Percentiles rank a stretch among this genome's conserved stretches.
These are phyloP conservation scores for Calliopsis andreniformis DNA, from an alignment of 1,140 invertebrate genomes.

Conservation along the genomic window DNA sequence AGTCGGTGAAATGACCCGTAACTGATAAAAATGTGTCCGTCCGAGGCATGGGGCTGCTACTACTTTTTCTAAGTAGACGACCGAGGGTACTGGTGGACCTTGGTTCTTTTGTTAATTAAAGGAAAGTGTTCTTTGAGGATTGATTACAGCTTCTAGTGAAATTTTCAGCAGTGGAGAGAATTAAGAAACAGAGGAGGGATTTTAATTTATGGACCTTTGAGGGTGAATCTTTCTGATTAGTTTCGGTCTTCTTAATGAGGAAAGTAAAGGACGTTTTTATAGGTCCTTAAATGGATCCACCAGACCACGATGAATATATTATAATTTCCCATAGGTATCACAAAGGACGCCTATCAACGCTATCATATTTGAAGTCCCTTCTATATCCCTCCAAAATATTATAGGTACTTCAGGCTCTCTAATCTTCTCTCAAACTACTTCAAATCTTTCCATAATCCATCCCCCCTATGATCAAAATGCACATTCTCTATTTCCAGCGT, in stretches of 20 bases:
- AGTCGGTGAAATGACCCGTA: slow-evolving; percentile 25
- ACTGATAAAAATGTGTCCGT: slow-evolving; percentile 46
- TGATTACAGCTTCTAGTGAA: not conserved
- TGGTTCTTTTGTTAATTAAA: slow-evolving; percentile 29
- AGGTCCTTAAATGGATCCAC: no score
- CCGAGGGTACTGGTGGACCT: not conserved
- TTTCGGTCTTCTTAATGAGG: no score
- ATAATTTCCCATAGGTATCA: no score
- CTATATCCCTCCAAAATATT: no score
- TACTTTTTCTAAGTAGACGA: not conserved
- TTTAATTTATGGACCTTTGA: not conserved
- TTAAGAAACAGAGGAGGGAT: not conserved
- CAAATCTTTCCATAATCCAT: no score
- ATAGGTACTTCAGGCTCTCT: no score
- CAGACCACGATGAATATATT: no score
- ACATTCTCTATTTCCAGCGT: not conserved
- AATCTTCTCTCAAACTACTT: no score
- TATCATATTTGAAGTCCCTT: no score
- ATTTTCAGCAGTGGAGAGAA: not conserved
- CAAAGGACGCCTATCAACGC: no score
- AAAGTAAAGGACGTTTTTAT: no score
- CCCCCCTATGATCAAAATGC: not conserved
- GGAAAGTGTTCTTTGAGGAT: not conserved
- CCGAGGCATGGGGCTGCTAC: not conserved
- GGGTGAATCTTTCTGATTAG: no score